Base-by-base conservation (phyloP, 2,797 vertebrate species). In the Parotocinclus haroldoi region DNA sequence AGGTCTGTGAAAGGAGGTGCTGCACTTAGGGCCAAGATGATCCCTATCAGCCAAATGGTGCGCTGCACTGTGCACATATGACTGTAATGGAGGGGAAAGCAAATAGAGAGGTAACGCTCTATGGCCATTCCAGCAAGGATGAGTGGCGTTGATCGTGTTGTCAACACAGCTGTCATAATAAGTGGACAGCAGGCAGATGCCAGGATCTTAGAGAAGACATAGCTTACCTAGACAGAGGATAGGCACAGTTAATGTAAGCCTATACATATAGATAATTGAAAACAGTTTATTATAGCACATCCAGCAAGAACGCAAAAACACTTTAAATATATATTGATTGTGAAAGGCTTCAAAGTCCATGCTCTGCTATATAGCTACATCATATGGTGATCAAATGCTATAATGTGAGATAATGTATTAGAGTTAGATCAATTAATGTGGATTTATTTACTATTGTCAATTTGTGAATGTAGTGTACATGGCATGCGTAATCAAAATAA, bases 71-170 rank as follows among this genome's bases (percentile, higher is more conserved):
- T 90, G 82, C 87, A 91, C 71, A 88, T 83, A 57, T 88, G 83
- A 56, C 42, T 42, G 73, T 90, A 86, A 76, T 84, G 87, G 8
- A 92, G 53, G 0, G 90, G 89, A 74, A 85, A 87, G 75, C 89
- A 90, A 78, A 92, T 92, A 76, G 90, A 78, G 44, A 87, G 11
- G 79, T 90, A 91, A 58, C 90, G 84, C 79, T 92, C 90, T 55
- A 89, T 14, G 0, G 90, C 84, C 90, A 92, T 92, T 55, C 89
- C 89, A 0, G 87, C 90, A 75, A 92, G 81, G 71, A 90, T 88
- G 48, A 92, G 86, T 0, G 90, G 90, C 4, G 90, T 90, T 68
- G 83, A 87, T 65, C 89, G 88, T 0, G 88, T 91, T 69, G 88
- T 91, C 66, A 86, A 48, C 13, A 89, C 83, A 0, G 89, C 89